Conservation (phyloP, 2,888 invertebrate genomes). For the Pyrocoelia pectoralis region DNA sequence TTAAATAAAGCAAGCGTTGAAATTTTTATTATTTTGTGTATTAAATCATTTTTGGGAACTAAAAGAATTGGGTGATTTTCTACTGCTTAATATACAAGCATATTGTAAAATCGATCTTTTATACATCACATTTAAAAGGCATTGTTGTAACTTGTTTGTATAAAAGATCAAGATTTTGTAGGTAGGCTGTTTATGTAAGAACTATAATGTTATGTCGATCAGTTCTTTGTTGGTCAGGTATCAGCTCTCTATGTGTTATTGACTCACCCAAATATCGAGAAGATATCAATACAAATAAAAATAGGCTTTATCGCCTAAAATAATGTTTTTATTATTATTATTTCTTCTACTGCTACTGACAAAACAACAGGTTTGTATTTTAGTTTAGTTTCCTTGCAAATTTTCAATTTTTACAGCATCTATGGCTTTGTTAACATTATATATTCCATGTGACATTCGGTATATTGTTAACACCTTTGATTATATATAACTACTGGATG, state of each 20-base stretch:
- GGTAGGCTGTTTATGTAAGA: slow-evolving; percentile 43
- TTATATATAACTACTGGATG: too few species aligned
- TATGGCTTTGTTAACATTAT: too few species aligned
- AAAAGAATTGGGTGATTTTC: slow-evolving; percentile 37
- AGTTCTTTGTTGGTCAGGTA: slow-evolving; percentile 42
- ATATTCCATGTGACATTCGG: too few species aligned
- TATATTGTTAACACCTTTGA: too few species aligned
- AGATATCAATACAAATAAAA: slow-evolving; percentile 42
- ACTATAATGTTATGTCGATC: slow-evolving; percentile 36
- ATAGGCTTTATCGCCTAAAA: slow-evolving; percentile 32
- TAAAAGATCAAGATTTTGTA: slow-evolving; percentile 31
- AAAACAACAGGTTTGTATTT: neutral
- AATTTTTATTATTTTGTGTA: slow-evolving; percentile 16
- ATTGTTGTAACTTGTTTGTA: slow-evolving; percentile 14
- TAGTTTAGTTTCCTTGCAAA: too few species aligned
- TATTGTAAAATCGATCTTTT: slow-evolving; percentile 39
- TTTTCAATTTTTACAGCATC: too few species aligned
- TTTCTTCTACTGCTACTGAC: neutral
- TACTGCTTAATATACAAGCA: slow-evolving; percentile 40
- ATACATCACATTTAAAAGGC: slow-evolving; percentile 14
- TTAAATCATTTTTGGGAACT: slow-evolving; percentile 23
- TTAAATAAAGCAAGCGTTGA: neutral
- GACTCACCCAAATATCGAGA: slow-evolving; percentile 45
- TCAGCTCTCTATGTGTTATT: slow-evolving; percentile 48
- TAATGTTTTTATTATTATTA: slow-evolving; percentile 28